Conservation (phyloP, 2,113 vertebrate species). For the Cisticola juncidis region DNA sequence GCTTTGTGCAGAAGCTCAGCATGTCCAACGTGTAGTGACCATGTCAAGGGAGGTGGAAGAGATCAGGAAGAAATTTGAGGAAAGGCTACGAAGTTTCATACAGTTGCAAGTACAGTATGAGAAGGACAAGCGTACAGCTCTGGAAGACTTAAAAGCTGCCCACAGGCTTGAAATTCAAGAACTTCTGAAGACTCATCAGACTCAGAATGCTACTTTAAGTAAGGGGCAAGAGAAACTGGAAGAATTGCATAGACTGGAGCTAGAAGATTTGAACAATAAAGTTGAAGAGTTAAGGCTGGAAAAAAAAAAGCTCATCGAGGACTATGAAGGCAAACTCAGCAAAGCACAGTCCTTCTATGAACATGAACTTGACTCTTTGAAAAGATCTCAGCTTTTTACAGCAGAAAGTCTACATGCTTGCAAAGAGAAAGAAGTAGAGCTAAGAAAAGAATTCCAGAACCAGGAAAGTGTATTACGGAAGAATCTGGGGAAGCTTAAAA, state of each 20-base stretch:
- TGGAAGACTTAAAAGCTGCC: slow-evolving; percentile 86
- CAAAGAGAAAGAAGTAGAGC: slow-evolving; percentile 93
- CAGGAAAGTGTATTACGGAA: slow-evolving; percentile 93
- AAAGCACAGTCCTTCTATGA: slow-evolving; percentile 98
- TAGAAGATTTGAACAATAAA: slow-evolving; percentile 85
- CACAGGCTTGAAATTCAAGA: slow-evolving; percentile 93
- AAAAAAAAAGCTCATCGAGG: slow-evolving; percentile 91
- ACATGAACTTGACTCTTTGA: slow-evolving; percentile 94
- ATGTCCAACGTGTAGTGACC: slow-evolving; percentile 93
- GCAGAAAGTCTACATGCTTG: slow-evolving; percentile 92
- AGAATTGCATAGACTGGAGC: slow-evolving; percentile 86
- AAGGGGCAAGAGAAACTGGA: slow-evolving; percentile 91
- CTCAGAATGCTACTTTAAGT: slow-evolving; percentile 84
- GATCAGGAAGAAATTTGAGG: slow-evolving; percentile 94
- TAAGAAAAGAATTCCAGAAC: slow-evolving; percentile 92
- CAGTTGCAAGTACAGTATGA: slow-evolving; percentile 90
- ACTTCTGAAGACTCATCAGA: slow-evolving; percentile 89
- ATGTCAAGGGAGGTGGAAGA: slow-evolving; percentile 99
- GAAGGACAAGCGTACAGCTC: slow-evolving; percentile 86
- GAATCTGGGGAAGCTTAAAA: slow-evolving; percentile 84
- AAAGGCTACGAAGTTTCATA: slow-evolving; percentile 88
- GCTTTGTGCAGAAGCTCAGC: slow-evolving; percentile 95
- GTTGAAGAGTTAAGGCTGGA: slow-evolving; percentile 90
- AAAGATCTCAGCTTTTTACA: slow-evolving; percentile 94
- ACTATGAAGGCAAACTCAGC: slow-evolving; percentile 92